These are phyloP conservation scores for Heliocidaris tuberculata DNA, from an alignment of 35 echinoderm and acorn worm species.

Conservation along the genomic window DNA sequence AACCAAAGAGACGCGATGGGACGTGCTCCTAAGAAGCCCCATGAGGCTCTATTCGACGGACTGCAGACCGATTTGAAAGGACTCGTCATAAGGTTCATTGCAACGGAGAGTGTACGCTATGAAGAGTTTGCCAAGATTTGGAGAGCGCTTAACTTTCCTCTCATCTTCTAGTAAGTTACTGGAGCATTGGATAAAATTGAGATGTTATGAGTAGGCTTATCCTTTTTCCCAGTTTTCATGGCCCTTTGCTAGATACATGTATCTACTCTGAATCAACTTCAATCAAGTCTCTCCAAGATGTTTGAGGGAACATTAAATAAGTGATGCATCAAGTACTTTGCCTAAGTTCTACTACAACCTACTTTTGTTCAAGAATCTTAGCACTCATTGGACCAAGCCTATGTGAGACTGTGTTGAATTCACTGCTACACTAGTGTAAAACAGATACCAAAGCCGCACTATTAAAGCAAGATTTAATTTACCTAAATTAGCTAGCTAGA, in stretches of 20 bases:
- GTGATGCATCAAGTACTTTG: no score
- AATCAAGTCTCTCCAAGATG: not conserved
- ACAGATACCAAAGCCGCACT: no score
- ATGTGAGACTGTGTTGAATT: no score
- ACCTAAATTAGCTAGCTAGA: no score
- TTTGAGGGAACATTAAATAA: no score
- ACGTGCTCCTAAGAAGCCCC: not conserved
- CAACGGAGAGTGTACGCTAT: slow-evolving; percentile 57
- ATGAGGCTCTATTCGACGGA: not conserved
- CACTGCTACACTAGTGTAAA: no score
- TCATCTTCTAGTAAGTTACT: slow-evolving; percentile 61
- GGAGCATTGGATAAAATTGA: not conserved
- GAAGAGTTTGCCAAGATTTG: slow-evolving; percentile 63
- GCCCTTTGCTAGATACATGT: not conserved
- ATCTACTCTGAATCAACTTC: not conserved
- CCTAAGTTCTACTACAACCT: no score
- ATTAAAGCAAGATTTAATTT: no score
- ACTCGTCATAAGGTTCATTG: slow-evolving; percentile 43
- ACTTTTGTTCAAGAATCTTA: no score
- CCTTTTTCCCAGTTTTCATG: not conserved
- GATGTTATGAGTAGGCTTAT: not conserved
- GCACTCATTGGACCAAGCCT: no score
- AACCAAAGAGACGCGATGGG: not conserved
- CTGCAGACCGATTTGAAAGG: slow-evolving; percentile 44
- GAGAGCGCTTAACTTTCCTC: slow-evolving; percentile 54